A percentile compares a stretch with the other conserved stretches of the same genome.
Evolutionary conservation across 1,140 invertebrate species (phyloP).

Genomic region (Drosophila carrolli): DNA sequence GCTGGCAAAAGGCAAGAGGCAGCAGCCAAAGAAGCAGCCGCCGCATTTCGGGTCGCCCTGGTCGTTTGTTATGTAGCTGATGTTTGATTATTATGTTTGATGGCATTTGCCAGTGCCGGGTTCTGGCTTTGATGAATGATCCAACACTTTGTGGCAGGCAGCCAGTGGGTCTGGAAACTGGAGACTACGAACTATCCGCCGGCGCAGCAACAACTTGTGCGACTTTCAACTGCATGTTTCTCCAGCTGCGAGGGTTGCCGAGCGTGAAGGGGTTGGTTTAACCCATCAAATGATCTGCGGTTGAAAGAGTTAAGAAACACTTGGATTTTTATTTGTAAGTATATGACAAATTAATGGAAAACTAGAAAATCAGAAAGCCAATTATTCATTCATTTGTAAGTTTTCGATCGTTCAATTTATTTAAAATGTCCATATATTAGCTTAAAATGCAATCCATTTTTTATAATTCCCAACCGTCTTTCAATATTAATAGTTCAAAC

Average conservation of each 20-base stretch:
- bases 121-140: conserved; percentile 76
- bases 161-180: conserved; percentile 26
- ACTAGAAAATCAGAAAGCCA: too few species aligned
- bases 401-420: too few species aligned
- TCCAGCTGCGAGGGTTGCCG: conserved; percentile 19
- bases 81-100: conserved; percentile 84
- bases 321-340: not conserved
- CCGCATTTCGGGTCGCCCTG: conserved; percentile 69
- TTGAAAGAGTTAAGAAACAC: not conserved
- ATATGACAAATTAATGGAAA: not conserved
- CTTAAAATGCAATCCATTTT: too few species aligned
- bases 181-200: conserved; percentile 28
- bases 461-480: too few species aligned
- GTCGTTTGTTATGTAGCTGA: conserved; percentile 82
- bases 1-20: conserved; percentile 19
- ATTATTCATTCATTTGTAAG: too few species aligned
- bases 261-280: conserved; percentile 32
- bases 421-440: too few species aligned
- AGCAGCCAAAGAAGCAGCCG: conserved; percentile 52
- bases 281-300: conserved; percentile 7
- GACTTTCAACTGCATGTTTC: conserved; percentile 55
- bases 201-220: conserved; percentile 46
- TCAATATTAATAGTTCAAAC: too few species aligned
- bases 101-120: conserved; percentile 62
- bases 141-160: conserved; percentile 63